Evolutionary conservation across 2,113 vertebrate genomes (phyloP).

Genomic region (Acanthochromis polyacanthus): DNA sequence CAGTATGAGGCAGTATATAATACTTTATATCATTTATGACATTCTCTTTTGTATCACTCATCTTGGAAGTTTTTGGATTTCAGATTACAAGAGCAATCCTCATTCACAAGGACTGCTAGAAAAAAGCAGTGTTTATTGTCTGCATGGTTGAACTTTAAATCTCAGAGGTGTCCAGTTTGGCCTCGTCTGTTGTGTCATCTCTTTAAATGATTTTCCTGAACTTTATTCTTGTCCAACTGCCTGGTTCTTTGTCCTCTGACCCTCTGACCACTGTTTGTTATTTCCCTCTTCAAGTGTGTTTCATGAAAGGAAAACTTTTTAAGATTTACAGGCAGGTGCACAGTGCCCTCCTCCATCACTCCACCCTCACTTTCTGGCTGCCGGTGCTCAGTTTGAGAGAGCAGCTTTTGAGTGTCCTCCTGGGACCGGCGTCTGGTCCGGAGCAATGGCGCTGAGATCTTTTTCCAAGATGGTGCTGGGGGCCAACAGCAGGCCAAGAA

Average conservation of each 20-base stretch:
- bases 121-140: neutral
- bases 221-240: conserved; percentile 53
- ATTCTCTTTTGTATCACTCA: neutral
- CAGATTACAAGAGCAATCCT: neutral
- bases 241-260: conserved; percentile 35
- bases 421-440: conserved; percentile 69
- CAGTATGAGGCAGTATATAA: no score
- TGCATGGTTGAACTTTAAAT: conserved; percentile 10
- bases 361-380: conserved; percentile 65
- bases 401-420: conserved; percentile 71
- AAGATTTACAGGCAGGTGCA: conserved; percentile 83
- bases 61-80: conserved; percentile 2
- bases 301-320: conserved; percentile 72
- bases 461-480: conserved; percentile 84
- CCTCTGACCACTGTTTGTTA: conserved; percentile 70
- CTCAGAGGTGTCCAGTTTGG: conserved; percentile 53
- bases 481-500: conserved; percentile 79
- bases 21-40: no score
- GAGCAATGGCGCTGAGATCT: conserved; percentile 79
- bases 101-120: conserved; percentile 14
- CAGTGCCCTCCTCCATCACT: conserved; percentile 66
- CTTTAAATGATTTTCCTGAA: conserved; percentile 70
- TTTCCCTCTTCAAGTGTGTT: conserved; percentile 70
- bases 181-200: conserved; percentile 26
- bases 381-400: conserved; percentile 72